Conservation (phyloP, 1,140 invertebrate genomes). For the Berghia stephanieae region DNA sequence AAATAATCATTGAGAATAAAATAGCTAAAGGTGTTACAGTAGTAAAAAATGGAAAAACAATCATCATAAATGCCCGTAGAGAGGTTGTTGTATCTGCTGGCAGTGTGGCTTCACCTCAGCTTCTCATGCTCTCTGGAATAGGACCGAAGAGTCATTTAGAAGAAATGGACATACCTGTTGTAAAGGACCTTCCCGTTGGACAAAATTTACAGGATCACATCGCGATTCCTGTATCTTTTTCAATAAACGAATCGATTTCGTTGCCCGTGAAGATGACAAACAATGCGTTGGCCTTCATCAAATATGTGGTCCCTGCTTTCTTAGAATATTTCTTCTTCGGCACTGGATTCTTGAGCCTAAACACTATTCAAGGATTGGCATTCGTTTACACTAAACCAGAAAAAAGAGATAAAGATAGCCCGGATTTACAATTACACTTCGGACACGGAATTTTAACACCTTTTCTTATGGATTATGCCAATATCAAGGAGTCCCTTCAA, state of each 20-base stretch:
- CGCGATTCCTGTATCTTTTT: neutral
- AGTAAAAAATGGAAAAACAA: constrained; percentile 60
- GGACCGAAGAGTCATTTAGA: constrained; percentile 72
- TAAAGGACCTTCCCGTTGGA: constrained; percentile 79
- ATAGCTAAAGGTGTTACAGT: constrained; percentile 61
- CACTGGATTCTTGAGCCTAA: neutral
- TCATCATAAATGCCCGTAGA: constrained; percentile 75
- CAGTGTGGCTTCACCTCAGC: constrained; percentile 84
- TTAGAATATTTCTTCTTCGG: neutral
- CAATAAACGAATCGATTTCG: neutral
- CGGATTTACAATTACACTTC: constrained; percentile 6
- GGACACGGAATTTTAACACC: neutral
- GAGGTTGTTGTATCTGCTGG: constrained; percentile 86
- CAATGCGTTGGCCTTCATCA: no score
- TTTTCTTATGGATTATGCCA: no score
- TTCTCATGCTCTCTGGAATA: constrained; percentile 90
- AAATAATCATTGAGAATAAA: constrained; percentile 43
- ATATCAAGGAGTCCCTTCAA: neutral
- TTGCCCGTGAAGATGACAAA: no score
- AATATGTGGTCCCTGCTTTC: neutral
- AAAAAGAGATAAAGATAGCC: neutral
- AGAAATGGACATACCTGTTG: constrained; percentile 37
- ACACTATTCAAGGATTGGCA: neutral
- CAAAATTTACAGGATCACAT: constrained; percentile 83
- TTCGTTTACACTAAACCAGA: neutral